Conservation (phyloP, 2,113 vertebrate species). For the Ammodytes dubius region DNA sequence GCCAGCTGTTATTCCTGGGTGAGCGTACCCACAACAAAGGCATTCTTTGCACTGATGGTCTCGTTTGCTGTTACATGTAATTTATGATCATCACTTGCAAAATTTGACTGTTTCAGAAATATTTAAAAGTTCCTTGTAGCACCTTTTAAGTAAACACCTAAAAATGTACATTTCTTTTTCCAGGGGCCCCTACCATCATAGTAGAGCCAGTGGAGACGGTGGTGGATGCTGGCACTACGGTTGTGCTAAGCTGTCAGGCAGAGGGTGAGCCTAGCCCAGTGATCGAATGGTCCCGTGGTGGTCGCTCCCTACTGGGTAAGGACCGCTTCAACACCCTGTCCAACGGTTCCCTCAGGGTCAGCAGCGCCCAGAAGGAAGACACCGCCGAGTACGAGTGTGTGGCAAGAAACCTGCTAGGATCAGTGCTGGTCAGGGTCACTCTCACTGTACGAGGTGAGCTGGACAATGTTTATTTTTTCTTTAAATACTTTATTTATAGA, state of each 20-base stretch:
- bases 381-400: constrained; percentile 93
- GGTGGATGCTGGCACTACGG: constrained; percentile 87
- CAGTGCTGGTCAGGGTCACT: constrained; percentile 85
- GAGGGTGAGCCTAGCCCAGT: constrained; percentile 89
- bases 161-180: neutral
- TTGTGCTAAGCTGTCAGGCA: constrained; percentile 91
- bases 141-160: too few relatives aligned
- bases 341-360: constrained; percentile 89
- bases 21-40: too few relatives aligned
- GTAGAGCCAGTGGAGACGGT: constrained; percentile 88
- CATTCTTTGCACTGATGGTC: too few relatives aligned
- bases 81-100: too few relatives aligned
- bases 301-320: constrained; percentile 80
- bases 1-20: too few relatives aligned
- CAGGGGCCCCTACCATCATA: constrained; percentile 90
- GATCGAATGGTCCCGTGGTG: constrained; percentile 90
- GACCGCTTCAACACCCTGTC: constrained; percentile 83
- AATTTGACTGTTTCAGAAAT: too few relatives aligned
- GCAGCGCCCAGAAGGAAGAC: constrained; percentile 88
- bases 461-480: neutral
- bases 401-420: constrained; percentile 93
- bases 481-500: too few relatives aligned
- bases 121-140: too few relatives aligned
- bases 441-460: constrained; percentile 91
- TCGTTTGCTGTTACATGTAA: too few relatives aligned